A percentile compares a stretch with the other conserved stretches of the same genome.
Evolutionary conservation across 2,113 vertebrate species (phyloP).

Genomic region (Elaphurus davidianus): DNA sequence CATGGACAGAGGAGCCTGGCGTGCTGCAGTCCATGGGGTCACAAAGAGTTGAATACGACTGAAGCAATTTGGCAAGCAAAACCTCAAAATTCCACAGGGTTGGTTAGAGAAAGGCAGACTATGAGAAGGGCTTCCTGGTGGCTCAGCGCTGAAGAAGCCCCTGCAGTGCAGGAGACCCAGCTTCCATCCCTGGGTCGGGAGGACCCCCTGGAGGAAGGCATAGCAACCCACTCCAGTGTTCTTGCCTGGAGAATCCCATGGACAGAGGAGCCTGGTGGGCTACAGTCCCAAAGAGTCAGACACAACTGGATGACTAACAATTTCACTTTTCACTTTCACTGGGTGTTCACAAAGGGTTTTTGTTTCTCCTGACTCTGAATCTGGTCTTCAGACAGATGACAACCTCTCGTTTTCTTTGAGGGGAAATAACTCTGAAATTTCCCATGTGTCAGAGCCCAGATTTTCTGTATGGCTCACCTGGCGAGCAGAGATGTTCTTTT

Average conservation of each 20-base stretch:
- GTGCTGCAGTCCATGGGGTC: neutral
- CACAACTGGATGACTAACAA: neutral
- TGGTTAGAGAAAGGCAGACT: conserved; percentile 46
- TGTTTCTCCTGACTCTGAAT: conserved; percentile 59
- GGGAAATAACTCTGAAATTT: neutral
- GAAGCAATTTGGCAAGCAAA: neutral
- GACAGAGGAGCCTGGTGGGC: neutral
- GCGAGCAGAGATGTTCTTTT: neutral
- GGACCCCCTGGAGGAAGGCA: neutral
- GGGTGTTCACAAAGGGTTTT: conserved; percentile 61
- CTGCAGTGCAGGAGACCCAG: neutral
- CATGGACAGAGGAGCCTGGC: neutral
- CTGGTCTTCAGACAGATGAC: neutral
- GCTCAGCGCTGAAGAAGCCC: neutral
- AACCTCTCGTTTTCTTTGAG: neutral
- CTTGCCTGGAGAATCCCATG: neutral
- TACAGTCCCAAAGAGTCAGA: neutral
- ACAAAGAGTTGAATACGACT: fast-evolving
- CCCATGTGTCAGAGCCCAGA: neutral
- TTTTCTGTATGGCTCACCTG: neutral
- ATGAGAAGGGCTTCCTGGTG: neutral
- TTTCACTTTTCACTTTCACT: neutral
- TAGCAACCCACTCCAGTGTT: neutral
- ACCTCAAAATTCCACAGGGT: neutral
- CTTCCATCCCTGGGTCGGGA: neutral